Percentiles rank a stretch among this genome's conserved stretches.
phyloP scores from a whole-genome alignment of 2,113 vertebrate species.

The Hystrix cristata region DNA sequence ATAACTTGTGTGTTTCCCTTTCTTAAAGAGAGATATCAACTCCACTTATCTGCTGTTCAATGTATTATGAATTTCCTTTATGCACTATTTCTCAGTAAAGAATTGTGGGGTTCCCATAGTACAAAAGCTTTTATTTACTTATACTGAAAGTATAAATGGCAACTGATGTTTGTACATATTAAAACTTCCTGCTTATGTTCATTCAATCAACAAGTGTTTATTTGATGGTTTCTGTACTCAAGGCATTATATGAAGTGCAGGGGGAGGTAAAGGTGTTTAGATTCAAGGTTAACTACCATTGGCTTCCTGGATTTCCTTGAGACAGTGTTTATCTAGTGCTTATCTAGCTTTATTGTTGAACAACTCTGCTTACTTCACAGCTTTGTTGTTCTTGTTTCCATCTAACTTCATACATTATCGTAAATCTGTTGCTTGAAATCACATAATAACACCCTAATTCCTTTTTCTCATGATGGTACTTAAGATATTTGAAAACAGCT shows the following conservation, averaged over 20 bases:
- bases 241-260: background rate
- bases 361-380: background rate
- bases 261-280: background rate
- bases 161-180: background rate
- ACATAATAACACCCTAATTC: background rate
- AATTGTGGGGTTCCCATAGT: background rate
- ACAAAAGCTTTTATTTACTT: background rate
- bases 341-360: background rate
- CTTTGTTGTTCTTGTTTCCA: background rate
- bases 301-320: background rate
- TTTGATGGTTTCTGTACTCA: background rate
- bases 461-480: conserved; percentile 15
- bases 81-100: conserved; percentile 4
- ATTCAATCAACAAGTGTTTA: background rate
- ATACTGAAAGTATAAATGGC: conserved; percentile 17
- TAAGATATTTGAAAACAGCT: conserved; percentile 36
- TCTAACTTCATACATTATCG: background rate
- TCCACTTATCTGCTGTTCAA: background rate
- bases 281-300: background rate
- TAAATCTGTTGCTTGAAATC: conserved; percentile 41
- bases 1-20: background rate
- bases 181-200: conserved; percentile 18
- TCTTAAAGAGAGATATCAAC: conserved; percentile 8
- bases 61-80: background rate
- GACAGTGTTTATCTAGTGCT: background rate